Conservation (phyloP, 2,113 vertebrate genomes). For the Papio anubis region DNA sequence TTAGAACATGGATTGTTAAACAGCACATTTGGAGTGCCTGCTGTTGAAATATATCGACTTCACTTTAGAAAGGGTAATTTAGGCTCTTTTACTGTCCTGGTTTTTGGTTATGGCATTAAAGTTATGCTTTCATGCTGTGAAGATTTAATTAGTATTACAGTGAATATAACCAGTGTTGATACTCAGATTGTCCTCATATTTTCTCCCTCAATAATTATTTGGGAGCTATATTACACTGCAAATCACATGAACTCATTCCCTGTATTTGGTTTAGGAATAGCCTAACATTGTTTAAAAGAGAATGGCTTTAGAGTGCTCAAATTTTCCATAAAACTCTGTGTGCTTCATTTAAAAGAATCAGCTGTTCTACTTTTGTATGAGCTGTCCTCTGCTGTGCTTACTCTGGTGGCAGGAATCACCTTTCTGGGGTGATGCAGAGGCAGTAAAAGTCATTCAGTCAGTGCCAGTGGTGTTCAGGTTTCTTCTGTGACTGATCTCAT, state of each 20-base stretch:
- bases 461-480: not conserved
- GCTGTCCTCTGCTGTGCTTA: not conserved
- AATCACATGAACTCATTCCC: not conserved
- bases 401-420: slow-evolving; percentile 56
- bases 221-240: not conserved
- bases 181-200: not conserved
- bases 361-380: not conserved
- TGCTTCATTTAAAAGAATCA: slow-evolving; percentile 2
- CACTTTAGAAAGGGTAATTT: not conserved
- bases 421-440: slow-evolving; percentile 43
- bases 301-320: not conserved
- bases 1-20: not conserved
- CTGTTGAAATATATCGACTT: not conserved
- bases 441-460: slow-evolving; percentile 23
- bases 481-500: not conserved
- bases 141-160: not conserved
- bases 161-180: not conserved
- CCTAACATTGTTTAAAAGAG: not conserved
- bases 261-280: not conserved
- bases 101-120: not conserved
- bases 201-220: not conserved
- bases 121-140: not conserved
- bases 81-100: not conserved
- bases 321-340: slow-evolving; percentile 38
- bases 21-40: not conserved